phyloP scores from a whole-genome alignment of 1,140 invertebrate genomes.

The Chrysomallon squamiferum region DNA sequence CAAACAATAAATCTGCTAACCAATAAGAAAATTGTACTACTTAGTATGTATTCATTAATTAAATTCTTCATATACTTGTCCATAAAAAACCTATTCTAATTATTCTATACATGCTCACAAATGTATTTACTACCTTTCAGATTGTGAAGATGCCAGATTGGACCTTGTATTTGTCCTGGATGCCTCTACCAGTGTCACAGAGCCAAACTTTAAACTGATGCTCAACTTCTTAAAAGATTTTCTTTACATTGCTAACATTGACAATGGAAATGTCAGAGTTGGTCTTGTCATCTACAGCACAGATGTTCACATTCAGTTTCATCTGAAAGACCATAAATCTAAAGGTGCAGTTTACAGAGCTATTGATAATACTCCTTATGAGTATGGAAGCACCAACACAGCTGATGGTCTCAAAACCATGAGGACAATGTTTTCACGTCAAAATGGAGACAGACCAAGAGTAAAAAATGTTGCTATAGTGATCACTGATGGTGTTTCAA shows the following conservation, averaged over 20 bases:
- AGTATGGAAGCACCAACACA: constrained; percentile 23
- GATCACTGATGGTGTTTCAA: constrained; percentile 38
- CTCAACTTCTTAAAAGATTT: constrained; percentile 23
- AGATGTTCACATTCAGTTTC: constrained; percentile 18
- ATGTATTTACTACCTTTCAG: neutral
- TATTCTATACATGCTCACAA: too few relatives aligned
- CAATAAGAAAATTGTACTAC: too few relatives aligned
- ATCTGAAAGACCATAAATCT: constrained; percentile 22
- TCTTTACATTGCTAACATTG: constrained; percentile 20
- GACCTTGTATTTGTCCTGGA: constrained; percentile 46
- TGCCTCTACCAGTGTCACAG: constrained; percentile 24
- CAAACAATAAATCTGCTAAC: too few relatives aligned
- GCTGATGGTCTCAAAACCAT: constrained; percentile 19
- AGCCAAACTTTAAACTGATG: constrained; percentile 20
- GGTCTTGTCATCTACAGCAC: constrained; percentile 31
- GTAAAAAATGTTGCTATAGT: constrained; percentile 27
- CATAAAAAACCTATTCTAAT: too few relatives aligned
- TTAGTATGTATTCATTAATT: too few relatives aligned
- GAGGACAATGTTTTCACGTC: constrained; percentile 21
- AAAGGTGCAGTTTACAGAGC: constrained; percentile 14
- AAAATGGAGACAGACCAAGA: constrained; percentile 28
- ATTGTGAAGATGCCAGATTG: constrained; percentile 7
- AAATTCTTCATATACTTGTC: too few relatives aligned
- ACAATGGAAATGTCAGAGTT: constrained; percentile 21
- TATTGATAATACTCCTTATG: constrained; percentile 21